phyloP scores from a whole-genome alignment of 1,140 invertebrate genomes.

The Globodera ellingtonae region DNA sequence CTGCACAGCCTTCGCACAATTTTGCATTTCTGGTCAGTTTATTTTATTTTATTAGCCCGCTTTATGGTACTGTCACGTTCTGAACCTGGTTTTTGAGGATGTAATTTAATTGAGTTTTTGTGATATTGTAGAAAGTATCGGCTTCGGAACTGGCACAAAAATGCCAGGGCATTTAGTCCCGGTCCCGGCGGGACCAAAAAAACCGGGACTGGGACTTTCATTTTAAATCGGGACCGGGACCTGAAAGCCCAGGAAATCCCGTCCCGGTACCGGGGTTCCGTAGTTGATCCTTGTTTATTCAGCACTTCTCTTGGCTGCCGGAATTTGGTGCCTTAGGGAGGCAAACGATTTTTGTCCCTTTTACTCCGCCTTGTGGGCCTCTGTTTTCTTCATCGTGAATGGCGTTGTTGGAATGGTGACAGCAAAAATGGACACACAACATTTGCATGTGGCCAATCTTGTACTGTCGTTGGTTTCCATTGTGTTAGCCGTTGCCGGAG shows the following conservation, averaged over 20 bases:
- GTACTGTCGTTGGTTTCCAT: constrained; percentile 49
- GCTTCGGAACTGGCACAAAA: too few species aligned
- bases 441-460: constrained; percentile 52
- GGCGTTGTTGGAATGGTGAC: constrained; percentile 47
- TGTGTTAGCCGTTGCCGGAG: constrained; percentile 47
- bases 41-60: too few species aligned
- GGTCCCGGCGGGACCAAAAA: too few species aligned
- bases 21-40: constrained; percentile 1
- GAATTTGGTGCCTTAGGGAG: constrained; percentile 52
- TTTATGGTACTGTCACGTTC: too few species aligned
- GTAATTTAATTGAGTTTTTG: too few species aligned
- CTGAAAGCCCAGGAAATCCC: too few species aligned
- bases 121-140: too few species aligned
- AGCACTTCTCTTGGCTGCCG: constrained; percentile 51
- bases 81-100: too few species aligned
- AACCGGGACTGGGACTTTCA: too few species aligned
- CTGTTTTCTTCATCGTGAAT: constrained; percentile 47
- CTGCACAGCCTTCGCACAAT: background rate
- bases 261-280: too few species aligned
- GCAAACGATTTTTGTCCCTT: constrained; percentile 55
- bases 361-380: constrained; percentile 56
- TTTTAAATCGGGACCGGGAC: background rate
- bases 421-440: constrained; percentile 46
- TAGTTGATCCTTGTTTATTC: background rate
- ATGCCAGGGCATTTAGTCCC: too few species aligned